Percentiles rank a stretch among this genome's conserved stretches.
Evolutionary conservation across 2,888 invertebrate species (phyloP).

Genomic region (Ferdinandea cuprea): DNA sequence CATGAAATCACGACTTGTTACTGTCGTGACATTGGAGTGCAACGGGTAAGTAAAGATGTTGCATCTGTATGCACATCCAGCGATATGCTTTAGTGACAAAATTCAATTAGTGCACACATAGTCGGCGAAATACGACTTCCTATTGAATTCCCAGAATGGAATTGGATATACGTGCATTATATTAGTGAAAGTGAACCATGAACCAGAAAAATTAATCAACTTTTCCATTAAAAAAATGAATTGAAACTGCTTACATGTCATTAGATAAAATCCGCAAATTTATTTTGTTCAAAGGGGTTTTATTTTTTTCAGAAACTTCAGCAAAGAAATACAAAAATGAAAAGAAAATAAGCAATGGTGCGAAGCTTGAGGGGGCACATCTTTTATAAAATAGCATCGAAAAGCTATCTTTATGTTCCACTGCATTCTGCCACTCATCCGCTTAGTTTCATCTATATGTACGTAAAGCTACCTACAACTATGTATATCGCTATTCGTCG

Average conservation of each 20-base stretch:
- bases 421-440: constrained; percentile 15
- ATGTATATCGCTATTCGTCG: constrained; percentile 21
- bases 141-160: neutral
- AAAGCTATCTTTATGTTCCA: constrained; percentile 8
- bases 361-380: constrained; percentile 1
- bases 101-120: neutral
- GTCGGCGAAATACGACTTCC: neutral
- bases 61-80: neutral
- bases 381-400: constrained; percentile 15
- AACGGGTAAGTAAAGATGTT: neutral
- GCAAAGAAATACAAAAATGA: too few species aligned
- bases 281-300: constrained; percentile 9
- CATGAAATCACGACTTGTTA: constrained; percentile 23
- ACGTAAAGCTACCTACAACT: too few species aligned
- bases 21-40: constrained; percentile 30
- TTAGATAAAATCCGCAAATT: constrained; percentile 5
- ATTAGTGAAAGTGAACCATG: too few species aligned
- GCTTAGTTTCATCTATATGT: constrained; percentile 12
- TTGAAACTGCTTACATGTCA: constrained; percentile 29
- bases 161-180: too few species aligned
- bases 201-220: neutral
- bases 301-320: constrained; percentile 3
- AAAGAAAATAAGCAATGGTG: neutral
- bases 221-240: neutral
- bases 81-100: neutral